These are phyloP conservation scores for Leptodactylus fallax DNA, from an alignment of 2,797 vertebrate species.

Conservation along the genomic window DNA sequence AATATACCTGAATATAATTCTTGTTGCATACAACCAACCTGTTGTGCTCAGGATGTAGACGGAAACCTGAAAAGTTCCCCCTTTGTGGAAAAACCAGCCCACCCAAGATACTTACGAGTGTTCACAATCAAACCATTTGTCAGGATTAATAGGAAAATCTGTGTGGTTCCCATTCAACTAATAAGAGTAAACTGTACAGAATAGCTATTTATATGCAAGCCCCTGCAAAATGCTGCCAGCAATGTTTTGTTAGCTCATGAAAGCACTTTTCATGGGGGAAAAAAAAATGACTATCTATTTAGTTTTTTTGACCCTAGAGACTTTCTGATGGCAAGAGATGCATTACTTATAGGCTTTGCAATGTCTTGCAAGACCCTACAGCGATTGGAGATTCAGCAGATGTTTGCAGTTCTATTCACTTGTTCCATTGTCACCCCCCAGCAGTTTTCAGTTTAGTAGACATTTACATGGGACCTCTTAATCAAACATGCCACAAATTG, in stretches of 20 bases:
- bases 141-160: background rate
- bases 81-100: background rate
- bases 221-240: conserved; percentile 8
- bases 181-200: conserved; percentile 14
- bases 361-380: conserved; percentile 3
- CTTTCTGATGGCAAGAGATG: background rate
- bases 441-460: conserved; percentile 48
- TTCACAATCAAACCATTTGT: conserved; percentile 18
- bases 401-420: conserved; percentile 32
- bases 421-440: conserved; percentile 40
- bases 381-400: conserved; percentile 16
- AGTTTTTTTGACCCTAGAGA: conserved; percentile 14
- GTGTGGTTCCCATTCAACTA: background rate
- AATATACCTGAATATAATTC: background rate
- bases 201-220: conserved; percentile 13
- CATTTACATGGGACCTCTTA: conserved; percentile 54
- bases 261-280: background rate
- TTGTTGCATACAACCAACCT: background rate
- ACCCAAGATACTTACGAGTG: background rate
- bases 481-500: conserved; percentile 58
- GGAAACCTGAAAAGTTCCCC: background rate
- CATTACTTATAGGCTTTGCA: conserved; percentile 33
- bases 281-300: conserved; percentile 28
- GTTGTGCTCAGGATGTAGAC: background rate
- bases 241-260: conserved; percentile 30